Evolutionary conservation across 2,888 invertebrate genomes (phyloP), one percentile per base, ranked within the genome.

Genomic region (Coenonympha glycerion): DNA sequence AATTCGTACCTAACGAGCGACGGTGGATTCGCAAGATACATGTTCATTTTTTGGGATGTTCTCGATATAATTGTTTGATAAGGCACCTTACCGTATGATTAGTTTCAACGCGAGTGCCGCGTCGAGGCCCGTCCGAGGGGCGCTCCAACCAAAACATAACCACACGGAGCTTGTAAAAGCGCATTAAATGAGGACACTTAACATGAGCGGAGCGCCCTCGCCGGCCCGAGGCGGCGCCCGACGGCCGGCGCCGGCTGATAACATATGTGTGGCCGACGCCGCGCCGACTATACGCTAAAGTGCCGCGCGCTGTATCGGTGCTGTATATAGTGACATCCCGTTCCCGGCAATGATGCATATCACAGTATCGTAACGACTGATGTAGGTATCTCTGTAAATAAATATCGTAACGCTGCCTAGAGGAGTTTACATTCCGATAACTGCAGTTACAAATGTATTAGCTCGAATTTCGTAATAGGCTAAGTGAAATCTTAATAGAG

Each of bases 331-430:
- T 76, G 79, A 53, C 76, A 79, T 77, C 73, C n/a, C n/a, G n/a
- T n/a, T 73, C 82, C 85, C 85, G 86, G 85, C 86, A 84, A 83
- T 79, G 76, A 86, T 84, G 86, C 84, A 80, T 82, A 83, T 85
- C 83, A 76, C 79, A 67, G 71, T 73, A 75, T 67, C 61, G 59
- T 69, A 69, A 75, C 62, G 83, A 83, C 83, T 79, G 83, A 81
- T 76, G 61, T 68, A 69, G 69, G 61, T 63, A 65, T 66, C 63
- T 64, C 56, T 73, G 76, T 77, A 76, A 69, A 76, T 76, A 76
- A 65, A 66, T 74, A 75, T 66, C 66, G 65, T 70, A 59, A 66
- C 52, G 49, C 47, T 46, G 51, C 49, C 49, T 52, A 37, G 49
- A 11, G 49, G 47, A 55, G 49, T 37, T 52, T 47, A 42, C 31